Conservation (phyloP, 2,113 vertebrate genomes). For the Speoplatyrhinus poulsoni region DNA sequence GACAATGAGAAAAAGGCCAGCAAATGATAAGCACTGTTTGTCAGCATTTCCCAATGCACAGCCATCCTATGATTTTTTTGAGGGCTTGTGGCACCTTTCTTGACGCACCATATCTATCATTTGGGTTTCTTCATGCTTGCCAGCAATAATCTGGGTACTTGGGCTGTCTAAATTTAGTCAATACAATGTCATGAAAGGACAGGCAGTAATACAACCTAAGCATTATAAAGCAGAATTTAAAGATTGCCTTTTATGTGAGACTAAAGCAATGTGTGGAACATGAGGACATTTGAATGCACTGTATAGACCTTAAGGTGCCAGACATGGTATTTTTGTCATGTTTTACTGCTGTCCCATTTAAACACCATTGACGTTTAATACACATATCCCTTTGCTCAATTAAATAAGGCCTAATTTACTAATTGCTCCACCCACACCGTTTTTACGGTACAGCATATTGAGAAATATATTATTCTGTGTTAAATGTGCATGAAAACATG, state of each 20-base stretch:
- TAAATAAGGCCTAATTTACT: conserved; percentile 32
- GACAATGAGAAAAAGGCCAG: conserved; percentile 54
- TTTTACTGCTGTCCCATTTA: not conserved
- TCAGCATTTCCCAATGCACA: conserved; percentile 66
- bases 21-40: conserved; percentile 62
- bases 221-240: conserved; percentile 27
- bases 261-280: not conserved
- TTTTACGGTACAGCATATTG: not conserved
- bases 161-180: conserved; percentile 63
- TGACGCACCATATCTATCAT: conserved; percentile 64
- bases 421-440: conserved; percentile 13
- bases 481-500: no score
- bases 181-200: conserved; percentile 65
- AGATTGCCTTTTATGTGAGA: conserved; percentile 12
- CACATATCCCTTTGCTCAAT: conserved; percentile 34
- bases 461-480: conserved; percentile 6
- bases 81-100: conserved; percentile 62
- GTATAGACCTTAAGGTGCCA: not conserved
- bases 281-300: conserved; percentile 3
- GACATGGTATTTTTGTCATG: no score
- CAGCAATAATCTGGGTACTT: conserved; percentile 54
- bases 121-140: conserved; percentile 37
- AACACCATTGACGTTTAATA: conserved; percentile 36
- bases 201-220: conserved; percentile 27
- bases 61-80: conserved; percentile 59